Evolutionary conservation across 2,797 vertebrate genomes (phyloP).

Genomic region (Acomys russatus): DNA sequence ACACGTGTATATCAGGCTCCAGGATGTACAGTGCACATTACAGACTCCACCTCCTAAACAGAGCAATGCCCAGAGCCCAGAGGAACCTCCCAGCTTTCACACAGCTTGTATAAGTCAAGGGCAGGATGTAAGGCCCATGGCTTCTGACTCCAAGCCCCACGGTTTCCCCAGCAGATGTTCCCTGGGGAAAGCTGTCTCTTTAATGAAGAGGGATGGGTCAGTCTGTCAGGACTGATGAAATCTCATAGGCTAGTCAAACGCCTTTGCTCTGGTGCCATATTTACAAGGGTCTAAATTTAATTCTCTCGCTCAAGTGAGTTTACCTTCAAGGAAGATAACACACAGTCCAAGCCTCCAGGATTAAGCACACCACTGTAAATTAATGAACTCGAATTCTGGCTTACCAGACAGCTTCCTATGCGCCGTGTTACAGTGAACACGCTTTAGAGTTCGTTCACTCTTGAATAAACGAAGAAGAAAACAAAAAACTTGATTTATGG

Average conservation of each 20-base stretch:
- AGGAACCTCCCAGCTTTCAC: conserved; percentile 1
- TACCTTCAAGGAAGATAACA: conserved; percentile 71
- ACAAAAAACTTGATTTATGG: conserved; percentile 32
- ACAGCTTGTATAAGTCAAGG: conserved; percentile 20
- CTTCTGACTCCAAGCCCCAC: conserved; percentile 28
- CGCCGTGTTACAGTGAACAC: background rate
- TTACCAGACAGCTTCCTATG: conserved; percentile 37
- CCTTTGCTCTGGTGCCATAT: conserved; percentile 64
- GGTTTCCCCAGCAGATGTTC: conserved; percentile 44
- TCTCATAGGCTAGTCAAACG: conserved; percentile 64
- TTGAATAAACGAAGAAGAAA: background rate
- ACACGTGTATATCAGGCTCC: no score
- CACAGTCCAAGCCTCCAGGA: conserved; percentile 21
- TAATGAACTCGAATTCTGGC: conserved; percentile 52
- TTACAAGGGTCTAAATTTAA: conserved; percentile 72
- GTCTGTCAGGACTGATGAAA: conserved; percentile 62
- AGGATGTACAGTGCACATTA: background rate
- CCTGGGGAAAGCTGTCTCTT: conserved; percentile 59
- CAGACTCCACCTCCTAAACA: background rate
- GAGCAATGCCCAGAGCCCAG: background rate
- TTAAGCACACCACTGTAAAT: conserved; percentile 53
- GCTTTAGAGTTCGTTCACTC: conserved; percentile 20
- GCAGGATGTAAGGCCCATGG: conserved; percentile 39
- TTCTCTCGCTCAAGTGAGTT: conserved; percentile 56
- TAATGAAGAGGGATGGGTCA: conserved; percentile 55